Evolutionary conservation across 2,888 invertebrate genomes (phyloP), one percentile per base, ranked within the genome.

Genomic region (Eupeodes latifasciatus): DNA sequence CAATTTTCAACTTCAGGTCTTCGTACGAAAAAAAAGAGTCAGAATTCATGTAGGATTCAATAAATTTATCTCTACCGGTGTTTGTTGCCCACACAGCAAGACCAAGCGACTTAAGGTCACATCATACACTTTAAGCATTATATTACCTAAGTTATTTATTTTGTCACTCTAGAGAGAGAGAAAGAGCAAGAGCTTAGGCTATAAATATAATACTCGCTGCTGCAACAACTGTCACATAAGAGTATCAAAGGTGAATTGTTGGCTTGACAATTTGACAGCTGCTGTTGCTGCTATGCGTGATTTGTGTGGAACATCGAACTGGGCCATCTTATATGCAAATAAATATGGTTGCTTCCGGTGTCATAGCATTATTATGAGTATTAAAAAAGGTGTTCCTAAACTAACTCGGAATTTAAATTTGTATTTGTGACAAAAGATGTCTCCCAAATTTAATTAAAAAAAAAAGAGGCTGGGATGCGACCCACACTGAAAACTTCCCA

Each of bases 21-120:
- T 49, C 27, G 11, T 53, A 5, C 2, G 9, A 5, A 7, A n/a
- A 53, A 7, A 53, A n/a, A 44, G 4, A 66, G 19, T 72, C 72
- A 59, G 72, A 72, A 72, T 72, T 72, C 72, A 59, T 72, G 72
- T 72, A 72, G 72, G 72, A 47, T 72, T 59, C 59, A 72, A 72
- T 72, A 72, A 72, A 72, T 72, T 72, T 34, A 59, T 14, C 72
- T 72, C 55, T 55, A 55, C 72, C 47, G 59, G 72, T 72, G 55
- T 66, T 66, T 72, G 57, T 72, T 59, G 72, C 72, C 72, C 72
- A 72, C 72, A 72, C 72, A 59, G 9, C 66, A 40, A 40, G 40
- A 27, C 27, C 27, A 27, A 27, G 27, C 27, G 6, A 40, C 19
- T 14, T 72, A 72, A 72, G 72, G 72, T 59, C 72, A 72, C 59